phyloP scores from a whole-genome alignment of 2,113 vertebrate genomes.

The Mola mola region DNA sequence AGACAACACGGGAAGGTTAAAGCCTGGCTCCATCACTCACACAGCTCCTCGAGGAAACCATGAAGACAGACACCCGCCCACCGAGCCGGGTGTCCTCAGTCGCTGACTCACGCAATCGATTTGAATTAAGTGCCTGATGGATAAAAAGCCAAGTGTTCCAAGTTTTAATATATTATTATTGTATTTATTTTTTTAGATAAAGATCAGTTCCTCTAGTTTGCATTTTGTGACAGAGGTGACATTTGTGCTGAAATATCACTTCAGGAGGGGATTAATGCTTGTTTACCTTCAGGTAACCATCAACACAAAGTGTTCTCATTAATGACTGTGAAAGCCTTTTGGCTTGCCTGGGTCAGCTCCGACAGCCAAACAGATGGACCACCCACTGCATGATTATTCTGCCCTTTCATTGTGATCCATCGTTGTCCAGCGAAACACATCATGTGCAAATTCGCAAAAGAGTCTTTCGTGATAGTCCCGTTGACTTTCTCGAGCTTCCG shows the following conservation, averaged over 20 bases:
- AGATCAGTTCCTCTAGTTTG: no score
- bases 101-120: conserved; percentile 49
- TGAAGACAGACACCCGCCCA: conserved; percentile 3
- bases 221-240: no score
- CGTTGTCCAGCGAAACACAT: conserved; percentile 11
- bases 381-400: conserved; percentile 17
- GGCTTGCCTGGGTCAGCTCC: not conserved
- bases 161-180: conserved; percentile 2
- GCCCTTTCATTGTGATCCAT: conserved; percentile 46
- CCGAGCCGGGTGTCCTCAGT: not conserved
- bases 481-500: conserved; percentile 24
- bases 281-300: no score
- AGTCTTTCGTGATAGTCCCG: no score
- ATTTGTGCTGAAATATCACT: no score
- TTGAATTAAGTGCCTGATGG: conserved; percentile 12
- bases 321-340: conserved; percentile 32
- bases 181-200: no score
- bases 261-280: no score
- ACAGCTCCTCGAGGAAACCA: not conserved
- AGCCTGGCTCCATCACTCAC: conserved; percentile 28
- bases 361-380: conserved; percentile 34
- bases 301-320: no score
- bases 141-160: conserved; percentile 20
- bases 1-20: conserved; percentile 53
- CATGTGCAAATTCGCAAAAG: conserved; percentile 25